Conservation (phyloP, 2,113 vertebrate species). For the Numida meleagris region DNA sequence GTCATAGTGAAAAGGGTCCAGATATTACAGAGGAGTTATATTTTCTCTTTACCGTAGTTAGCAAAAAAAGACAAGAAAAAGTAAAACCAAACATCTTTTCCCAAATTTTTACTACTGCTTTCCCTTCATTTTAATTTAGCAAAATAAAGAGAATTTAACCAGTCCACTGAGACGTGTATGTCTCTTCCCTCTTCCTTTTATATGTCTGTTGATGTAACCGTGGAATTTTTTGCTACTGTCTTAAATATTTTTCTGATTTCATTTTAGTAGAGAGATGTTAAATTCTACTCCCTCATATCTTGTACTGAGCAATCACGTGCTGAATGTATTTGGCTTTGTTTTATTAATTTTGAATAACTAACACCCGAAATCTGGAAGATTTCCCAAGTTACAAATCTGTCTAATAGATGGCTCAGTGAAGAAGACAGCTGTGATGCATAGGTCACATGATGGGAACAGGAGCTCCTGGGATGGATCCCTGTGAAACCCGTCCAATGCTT, state of each 20-base stretch:
- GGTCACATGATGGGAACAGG: not conserved
- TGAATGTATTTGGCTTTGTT: not conserved
- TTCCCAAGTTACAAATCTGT: conserved; percentile 10
- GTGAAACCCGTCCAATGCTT: not conserved
- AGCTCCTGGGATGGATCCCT: not conserved
- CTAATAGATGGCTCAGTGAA: not conserved
- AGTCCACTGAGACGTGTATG: accelerated
- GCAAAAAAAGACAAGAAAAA: not conserved
- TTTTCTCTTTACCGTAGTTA: not conserved
- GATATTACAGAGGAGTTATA: not conserved
- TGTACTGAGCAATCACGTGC: not conserved
- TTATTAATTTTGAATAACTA: not conserved
- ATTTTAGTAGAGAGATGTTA: not conserved
- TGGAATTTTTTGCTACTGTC: not conserved
- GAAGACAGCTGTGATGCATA: not conserved
- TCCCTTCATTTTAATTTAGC: not conserved
- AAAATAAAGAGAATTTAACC: not conserved
- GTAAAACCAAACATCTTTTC: not conserved
- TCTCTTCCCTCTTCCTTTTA: not conserved
- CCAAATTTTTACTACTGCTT: not conserved
- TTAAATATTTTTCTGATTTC: not conserved
- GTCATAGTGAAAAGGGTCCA: not conserved
- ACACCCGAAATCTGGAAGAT: not conserved
- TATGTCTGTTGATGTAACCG: not conserved
- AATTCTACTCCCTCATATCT: not conserved